phyloP scores from a whole-genome alignment of 2,888 invertebrate genomes.

The Ceriagrion tenellum region DNA sequence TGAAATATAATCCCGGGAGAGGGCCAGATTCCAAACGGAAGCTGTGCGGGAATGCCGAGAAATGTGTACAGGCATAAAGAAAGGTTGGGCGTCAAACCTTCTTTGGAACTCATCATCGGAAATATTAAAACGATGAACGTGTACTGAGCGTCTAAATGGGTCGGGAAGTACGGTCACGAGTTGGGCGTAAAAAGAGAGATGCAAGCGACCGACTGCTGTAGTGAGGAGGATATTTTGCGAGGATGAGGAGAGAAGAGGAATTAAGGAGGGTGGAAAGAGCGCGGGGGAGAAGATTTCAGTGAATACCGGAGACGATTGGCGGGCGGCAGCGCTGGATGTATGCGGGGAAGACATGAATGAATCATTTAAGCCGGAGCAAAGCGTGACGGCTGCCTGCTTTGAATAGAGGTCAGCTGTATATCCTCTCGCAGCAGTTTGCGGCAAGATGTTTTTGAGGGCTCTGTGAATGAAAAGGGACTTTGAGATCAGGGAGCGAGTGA shows the following conservation, averaged over 20 bases:
- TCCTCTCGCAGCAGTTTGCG: background rate
- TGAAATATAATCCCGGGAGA: background rate
- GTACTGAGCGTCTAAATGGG: background rate
- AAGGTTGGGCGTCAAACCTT: background rate
- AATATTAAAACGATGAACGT: background rate
- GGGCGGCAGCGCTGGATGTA: background rate
- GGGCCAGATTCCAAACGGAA: background rate
- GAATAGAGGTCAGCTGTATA: conserved; percentile 11
- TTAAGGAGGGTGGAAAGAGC: background rate
- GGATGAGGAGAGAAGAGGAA: background rate
- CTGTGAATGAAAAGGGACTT: conserved; percentile 35
- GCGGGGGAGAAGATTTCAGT: background rate
- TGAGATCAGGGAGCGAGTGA: conserved; percentile 22
- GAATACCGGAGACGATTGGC: background rate
- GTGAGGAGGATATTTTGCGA: background rate
- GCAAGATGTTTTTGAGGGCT: background rate
- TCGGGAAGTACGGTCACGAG: background rate
- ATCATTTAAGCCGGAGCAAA: background rate
- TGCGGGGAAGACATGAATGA: background rate
- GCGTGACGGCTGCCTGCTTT: background rate
- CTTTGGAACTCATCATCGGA: background rate
- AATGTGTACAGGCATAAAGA: background rate
- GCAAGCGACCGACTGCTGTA: background rate
- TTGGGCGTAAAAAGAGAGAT: background rate
- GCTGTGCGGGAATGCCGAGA: background rate